A percentile compares a stretch with the other conserved stretches of the same genome.
Evolutionary conservation across 2,797 vertebrate species (phyloP).

Genomic region (Picus viridis): DNA sequence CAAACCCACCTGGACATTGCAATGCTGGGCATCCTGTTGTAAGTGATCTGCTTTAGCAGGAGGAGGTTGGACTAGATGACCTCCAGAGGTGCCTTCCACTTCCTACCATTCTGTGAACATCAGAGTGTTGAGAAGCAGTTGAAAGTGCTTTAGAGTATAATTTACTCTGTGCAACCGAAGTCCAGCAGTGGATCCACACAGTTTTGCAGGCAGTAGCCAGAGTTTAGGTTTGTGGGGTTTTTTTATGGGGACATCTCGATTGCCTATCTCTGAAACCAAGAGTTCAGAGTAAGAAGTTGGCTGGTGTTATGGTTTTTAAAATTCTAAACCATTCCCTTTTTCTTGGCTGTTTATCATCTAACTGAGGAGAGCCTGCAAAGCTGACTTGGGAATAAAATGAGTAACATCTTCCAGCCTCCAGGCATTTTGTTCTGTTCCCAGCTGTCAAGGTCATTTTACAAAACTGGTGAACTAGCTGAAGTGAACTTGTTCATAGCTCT

Average conservation of each 20-base stretch:
- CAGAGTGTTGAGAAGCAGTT: background rate
- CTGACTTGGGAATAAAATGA: background rate
- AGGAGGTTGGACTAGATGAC: too few relatives aligned
- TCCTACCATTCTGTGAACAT: background rate
- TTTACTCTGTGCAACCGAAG: background rate
- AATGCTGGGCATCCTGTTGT: too few relatives aligned
- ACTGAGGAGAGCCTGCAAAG: background rate
- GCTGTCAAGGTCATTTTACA: background rate
- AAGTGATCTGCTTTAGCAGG: too few relatives aligned
- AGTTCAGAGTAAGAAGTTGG: background rate
- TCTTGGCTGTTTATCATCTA: background rate
- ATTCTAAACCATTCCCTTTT: background rate
- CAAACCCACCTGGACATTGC: too few relatives aligned
- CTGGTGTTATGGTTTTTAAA: background rate
- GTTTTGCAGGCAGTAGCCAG: background rate
- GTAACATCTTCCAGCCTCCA: background rate
- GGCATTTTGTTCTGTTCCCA: background rate
- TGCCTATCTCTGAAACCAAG: background rate
- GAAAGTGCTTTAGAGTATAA: background rate
- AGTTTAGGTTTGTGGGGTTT: fast-evolving
- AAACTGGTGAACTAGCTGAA: background rate
- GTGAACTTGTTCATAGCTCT: background rate
- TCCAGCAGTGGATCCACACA: background rate
- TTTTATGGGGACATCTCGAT: background rate
- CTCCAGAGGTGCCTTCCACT: too few relatives aligned